These are phyloP conservation scores for Hetaerina americana DNA, from an alignment of 1,140 invertebrate species.

Conservation along the genomic window DNA sequence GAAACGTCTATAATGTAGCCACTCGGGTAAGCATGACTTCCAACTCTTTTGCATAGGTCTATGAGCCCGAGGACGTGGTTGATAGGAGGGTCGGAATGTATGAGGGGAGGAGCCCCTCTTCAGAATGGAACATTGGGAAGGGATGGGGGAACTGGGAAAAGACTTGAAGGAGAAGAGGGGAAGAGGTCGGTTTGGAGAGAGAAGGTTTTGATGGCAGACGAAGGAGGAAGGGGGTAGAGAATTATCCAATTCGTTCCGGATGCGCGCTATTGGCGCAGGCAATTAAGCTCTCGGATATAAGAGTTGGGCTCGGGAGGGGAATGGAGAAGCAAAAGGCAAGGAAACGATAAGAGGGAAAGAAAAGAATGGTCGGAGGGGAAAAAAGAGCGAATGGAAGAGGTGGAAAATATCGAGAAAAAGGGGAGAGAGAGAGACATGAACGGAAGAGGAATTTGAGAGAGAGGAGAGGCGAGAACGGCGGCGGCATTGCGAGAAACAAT, in stretches of 20 bases:
- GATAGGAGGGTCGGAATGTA: too few relatives aligned
- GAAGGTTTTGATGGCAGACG: too few relatives aligned
- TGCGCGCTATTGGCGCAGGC: not conserved
- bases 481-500: too few relatives aligned
- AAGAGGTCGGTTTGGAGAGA: not conserved
- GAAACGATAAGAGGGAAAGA: not conserved
- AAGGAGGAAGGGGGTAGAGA: not conserved
- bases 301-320: not conserved
- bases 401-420: not conserved
- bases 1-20: too few relatives aligned
- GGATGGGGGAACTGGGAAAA: not conserved
- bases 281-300: not conserved
- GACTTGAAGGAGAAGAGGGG: not conserved
- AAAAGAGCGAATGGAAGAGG: not conserved
- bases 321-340: not conserved
- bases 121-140: too few relatives aligned
- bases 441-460: too few relatives aligned
- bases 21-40: too few relatives aligned
- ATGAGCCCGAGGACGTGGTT: too few relatives aligned
- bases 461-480: too few relatives aligned
- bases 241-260: not conserved
- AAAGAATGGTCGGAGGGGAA: too few relatives aligned
- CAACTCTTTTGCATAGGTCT: too few relatives aligned
- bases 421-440: not conserved
- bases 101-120: too few relatives aligned